Conservation (phyloP, 2,797 vertebrate genomes). For the Coccyzus lansbergi region DNA sequence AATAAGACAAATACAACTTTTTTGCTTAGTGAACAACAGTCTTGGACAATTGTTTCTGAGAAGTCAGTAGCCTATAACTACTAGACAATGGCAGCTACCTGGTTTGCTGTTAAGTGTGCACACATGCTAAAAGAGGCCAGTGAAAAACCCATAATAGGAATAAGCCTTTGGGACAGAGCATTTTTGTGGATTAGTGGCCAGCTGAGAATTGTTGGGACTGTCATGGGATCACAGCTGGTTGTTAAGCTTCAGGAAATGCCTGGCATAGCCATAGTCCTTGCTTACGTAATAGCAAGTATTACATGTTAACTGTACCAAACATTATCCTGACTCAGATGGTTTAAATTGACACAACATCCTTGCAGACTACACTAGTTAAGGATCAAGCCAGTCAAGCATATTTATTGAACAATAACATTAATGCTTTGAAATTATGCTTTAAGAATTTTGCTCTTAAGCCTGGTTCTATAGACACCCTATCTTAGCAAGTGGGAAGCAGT, state of each 20-base stretch:
- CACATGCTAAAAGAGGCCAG: neutral
- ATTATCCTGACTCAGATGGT: neutral
- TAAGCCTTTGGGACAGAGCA: constrained; percentile 14
- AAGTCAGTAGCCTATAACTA: neutral
- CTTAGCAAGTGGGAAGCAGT: neutral
- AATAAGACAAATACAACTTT: neutral
- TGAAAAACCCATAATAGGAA: neutral
- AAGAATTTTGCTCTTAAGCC: neutral
- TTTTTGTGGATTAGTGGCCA: constrained; percentile 42
- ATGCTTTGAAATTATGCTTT: neutral
- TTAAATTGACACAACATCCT: neutral
- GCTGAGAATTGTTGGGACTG: constrained; percentile 36
- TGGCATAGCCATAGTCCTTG: constrained; percentile 4
- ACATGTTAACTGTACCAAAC: constrained; percentile 1
- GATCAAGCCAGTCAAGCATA: neutral
- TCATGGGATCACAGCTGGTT: constrained; percentile 49
- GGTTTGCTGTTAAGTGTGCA: neutral
- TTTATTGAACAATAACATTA: neutral
- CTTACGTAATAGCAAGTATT: constrained; percentile 36
- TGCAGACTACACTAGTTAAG: neutral
- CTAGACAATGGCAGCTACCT: neutral
- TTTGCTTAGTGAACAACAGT: neutral
- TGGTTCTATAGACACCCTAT: neutral
- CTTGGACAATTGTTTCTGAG: neutral
- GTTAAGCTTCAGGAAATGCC: constrained; percentile 57